Evolutionary conservation across 1,140 invertebrate genomes (phyloP).

Genomic region (Phortica variegata): DNA sequence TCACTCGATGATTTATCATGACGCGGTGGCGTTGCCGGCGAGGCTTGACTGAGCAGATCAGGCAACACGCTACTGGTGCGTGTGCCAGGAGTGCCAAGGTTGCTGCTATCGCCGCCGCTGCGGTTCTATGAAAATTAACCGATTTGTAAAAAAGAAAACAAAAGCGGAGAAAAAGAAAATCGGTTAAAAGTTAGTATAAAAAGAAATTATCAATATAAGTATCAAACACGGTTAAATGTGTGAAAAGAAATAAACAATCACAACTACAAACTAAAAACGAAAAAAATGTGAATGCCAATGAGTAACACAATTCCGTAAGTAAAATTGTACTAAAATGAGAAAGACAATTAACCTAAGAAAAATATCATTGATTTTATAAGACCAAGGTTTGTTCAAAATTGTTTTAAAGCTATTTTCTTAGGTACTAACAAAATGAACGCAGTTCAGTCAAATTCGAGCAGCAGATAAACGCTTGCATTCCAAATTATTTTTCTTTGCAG

Average conservation of each 20-base stretch:
- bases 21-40: conserved; percentile 78
- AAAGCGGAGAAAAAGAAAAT: conserved; percentile 2
- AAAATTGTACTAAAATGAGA: too few species aligned
- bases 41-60: conserved; percentile 85
- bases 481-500: neutral
- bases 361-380: too few species aligned
- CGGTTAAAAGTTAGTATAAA: conserved; percentile 18
- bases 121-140: conserved; percentile 62
- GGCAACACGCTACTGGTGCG: conserved; percentile 88
- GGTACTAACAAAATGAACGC: too few species aligned
- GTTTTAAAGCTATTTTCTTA: conserved; percentile 37
- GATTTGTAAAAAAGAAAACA: neutral
- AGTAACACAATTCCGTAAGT: conserved; percentile 25
- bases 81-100: conserved; percentile 70
- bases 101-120: conserved; percentile 64
- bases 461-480: too few species aligned
- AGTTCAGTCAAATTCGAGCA: too few species aligned
- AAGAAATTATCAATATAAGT: conserved; percentile 13
- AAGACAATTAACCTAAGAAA: too few species aligned
- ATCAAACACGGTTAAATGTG: conserved; percentile 7
- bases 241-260: conserved; percentile 21
- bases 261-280: conserved; percentile 17
- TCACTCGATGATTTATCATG: conserved; percentile 92
- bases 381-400: conserved; percentile 41
- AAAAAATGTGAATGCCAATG: conserved; percentile 47